phyloP scores from a whole-genome alignment of 2,797 vertebrate genomes.

The Pipistrellus pipistrellus region DNA sequence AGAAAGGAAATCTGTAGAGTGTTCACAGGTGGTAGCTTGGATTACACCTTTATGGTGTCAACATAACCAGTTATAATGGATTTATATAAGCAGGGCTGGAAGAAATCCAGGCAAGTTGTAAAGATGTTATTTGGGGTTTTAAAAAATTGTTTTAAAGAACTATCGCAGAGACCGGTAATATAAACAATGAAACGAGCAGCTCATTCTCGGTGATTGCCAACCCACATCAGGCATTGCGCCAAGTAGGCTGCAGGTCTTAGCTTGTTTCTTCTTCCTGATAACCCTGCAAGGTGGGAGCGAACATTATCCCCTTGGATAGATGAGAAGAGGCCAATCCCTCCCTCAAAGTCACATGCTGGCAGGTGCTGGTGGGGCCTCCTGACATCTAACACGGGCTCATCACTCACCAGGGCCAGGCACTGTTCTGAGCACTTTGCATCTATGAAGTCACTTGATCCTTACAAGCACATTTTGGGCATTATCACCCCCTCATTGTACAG shows the following conservation, averaged over 20 bases:
- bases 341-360: fast-evolving
- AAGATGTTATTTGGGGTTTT: not conserved
- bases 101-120: not conserved
- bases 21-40: fast-evolving
- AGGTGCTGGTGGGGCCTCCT: not conserved
- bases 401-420: fast-evolving
- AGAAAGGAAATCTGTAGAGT: not conserved
- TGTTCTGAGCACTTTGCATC: not conserved
- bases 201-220: fast-evolving
- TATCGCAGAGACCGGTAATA: fast-evolving
- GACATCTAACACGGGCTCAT: fast-evolving
- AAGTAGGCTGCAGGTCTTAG: fast-evolving
- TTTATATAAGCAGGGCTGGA: not conserved
- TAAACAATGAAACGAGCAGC: fast-evolving
- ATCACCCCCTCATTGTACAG: not conserved
- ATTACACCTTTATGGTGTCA: not conserved
- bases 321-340: not conserved
- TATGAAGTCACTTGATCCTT: not conserved
- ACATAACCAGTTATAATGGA: fast-evolving
- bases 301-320: not conserved
- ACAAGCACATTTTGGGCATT: no score
- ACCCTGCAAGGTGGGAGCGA: not conserved
- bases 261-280: not conserved
- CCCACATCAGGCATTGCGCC: fast-evolving
- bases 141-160: not conserved